A percentile compares a stretch with the other conserved stretches of the same genome.
Evolutionary conservation across 92 coral and sea anemone species (phyloP).

Genomic region (Zoanthus sociatus): DNA sequence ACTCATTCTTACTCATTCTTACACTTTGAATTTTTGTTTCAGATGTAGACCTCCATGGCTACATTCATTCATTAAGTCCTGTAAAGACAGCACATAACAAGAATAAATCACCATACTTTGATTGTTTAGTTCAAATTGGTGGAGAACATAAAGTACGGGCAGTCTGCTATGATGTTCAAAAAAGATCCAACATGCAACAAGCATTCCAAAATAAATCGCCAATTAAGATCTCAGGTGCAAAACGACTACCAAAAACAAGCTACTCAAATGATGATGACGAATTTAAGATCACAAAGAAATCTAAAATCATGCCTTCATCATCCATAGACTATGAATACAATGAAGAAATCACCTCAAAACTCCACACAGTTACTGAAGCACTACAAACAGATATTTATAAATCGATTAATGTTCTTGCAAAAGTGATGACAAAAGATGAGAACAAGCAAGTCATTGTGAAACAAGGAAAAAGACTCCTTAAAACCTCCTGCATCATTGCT

Average conservation of each 20-base stretch:
- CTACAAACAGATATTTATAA: slow-evolving; percentile 58
- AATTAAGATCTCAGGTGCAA: slow-evolving; percentile 41
- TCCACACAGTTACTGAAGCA: slow-evolving; percentile 55
- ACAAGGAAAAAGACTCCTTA: slow-evolving; percentile 29
- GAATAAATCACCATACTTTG: slow-evolving; percentile 15
- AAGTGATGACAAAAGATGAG: slow-evolving; percentile 57
- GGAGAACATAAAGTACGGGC: slow-evolving; percentile 38
- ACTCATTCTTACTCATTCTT: slow-evolving; percentile 7
- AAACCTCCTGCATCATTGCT: slow-evolving; percentile 32
- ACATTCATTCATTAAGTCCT: slow-evolving; percentile 48
- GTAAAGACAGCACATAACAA: slow-evolving; percentile 32
- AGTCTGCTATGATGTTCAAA: slow-evolving; percentile 20
- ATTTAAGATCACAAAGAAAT: slow-evolving; percentile 50
- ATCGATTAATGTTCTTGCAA: slow-evolving; percentile 55
- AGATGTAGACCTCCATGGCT: slow-evolving; percentile 36
- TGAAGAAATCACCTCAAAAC: slow-evolving; percentile 37
- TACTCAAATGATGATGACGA: slow-evolving; percentile 47
- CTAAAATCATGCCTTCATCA: slow-evolving; percentile 57
- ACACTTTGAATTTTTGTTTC: neutral
- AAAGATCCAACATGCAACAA: slow-evolving; percentile 45
- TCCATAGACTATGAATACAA: slow-evolving; percentile 52
- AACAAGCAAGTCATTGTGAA: slow-evolving; percentile 51
- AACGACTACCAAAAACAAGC: slow-evolving; percentile 39
- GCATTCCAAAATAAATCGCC: slow-evolving; percentile 47
- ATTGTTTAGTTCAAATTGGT: slow-evolving; percentile 52